Percentiles rank a stretch among this genome's conserved stretches.
Evolutionary conservation across 2,888 invertebrate species (phyloP).

Genomic region (Aspidiotus destructor): DNA sequence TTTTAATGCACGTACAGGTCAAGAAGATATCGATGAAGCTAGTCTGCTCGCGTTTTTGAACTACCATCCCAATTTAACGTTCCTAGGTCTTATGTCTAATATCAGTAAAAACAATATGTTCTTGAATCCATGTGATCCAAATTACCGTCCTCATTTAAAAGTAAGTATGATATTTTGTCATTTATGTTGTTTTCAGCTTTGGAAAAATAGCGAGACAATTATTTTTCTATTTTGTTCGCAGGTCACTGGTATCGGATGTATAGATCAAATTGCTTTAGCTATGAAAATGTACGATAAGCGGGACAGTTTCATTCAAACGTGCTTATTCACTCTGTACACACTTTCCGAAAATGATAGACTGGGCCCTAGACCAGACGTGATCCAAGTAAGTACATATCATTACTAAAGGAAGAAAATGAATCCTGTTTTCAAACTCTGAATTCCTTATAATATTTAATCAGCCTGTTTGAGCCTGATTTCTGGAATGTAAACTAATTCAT

Average conservation of each 20-base stretch:
- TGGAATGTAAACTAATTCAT: neutral
- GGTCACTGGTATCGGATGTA: constrained; percentile 51
- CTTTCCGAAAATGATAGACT: constrained; percentile 46
- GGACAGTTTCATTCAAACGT: constrained; percentile 55
- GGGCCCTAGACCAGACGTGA: constrained; percentile 51
- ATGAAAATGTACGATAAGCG: constrained; percentile 50
- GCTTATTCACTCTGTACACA: constrained; percentile 54
- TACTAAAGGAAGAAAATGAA: too few relatives aligned
- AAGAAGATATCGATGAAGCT: constrained; percentile 45
- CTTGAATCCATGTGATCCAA: constrained; percentile 43
- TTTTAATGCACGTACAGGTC: constrained; percentile 41
- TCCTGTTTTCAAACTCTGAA: too few relatives aligned
- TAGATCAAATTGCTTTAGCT: constrained; percentile 51
- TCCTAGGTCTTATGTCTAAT: constrained; percentile 50
- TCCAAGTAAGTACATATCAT: constrained; percentile 46
- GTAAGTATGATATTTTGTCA: constrained; percentile 40
- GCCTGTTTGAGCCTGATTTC: neutral
- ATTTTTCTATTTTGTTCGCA: constrained; percentile 36
- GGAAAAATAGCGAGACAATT: neutral
- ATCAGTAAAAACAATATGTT: constrained; percentile 49
- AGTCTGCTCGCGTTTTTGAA: constrained; percentile 45
- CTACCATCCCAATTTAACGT: constrained; percentile 45
- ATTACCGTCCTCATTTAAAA: constrained; percentile 43
- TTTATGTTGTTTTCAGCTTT: neutral
- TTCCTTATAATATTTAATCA: too few relatives aligned